phyloP scores from a whole-genome alignment of 2,888 invertebrate genomes.

The Cyclophora punctaria region DNA sequence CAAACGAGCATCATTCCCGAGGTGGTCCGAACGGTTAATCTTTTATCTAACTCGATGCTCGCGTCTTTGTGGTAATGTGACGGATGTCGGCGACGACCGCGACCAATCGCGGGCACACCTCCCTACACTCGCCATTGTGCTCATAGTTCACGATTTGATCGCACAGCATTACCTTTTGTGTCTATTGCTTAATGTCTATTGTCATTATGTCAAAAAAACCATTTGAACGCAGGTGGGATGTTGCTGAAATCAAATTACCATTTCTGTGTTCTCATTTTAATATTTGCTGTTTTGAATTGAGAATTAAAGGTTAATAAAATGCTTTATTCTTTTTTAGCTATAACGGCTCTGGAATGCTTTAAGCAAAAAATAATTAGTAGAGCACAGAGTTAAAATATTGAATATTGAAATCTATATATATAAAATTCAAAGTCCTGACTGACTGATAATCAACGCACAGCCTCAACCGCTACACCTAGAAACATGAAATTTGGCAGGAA shows the following conservation, averaged over 20 bases:
- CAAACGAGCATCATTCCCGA: conserved; percentile 35
- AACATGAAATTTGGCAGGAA: too few relatives aligned
- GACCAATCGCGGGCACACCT: conserved; percentile 42
- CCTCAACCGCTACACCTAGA: too few relatives aligned
- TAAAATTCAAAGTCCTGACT: too few relatives aligned
- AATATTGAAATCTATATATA: too few relatives aligned
- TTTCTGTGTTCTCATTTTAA: conserved; percentile 1
- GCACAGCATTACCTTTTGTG: conserved; percentile 39
- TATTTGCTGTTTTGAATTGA: too few relatives aligned
- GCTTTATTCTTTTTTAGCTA: too few relatives aligned
- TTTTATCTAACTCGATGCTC: conserved; percentile 35
- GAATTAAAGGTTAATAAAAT: too few relatives aligned
- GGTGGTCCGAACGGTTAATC: conserved; percentile 55
- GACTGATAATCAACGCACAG: too few relatives aligned
- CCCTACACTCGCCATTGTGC: conserved; percentile 26
- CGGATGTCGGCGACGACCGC: conserved; percentile 31
- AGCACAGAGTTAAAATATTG: too few relatives aligned
- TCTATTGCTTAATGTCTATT: conserved; percentile 41
- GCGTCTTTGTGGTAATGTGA: conserved; percentile 43
- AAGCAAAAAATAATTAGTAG: too few relatives aligned
- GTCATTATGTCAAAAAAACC: conserved; percentile 30
- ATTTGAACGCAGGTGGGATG: conserved; percentile 17
- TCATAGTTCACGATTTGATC: conserved; percentile 28
- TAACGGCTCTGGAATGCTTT: too few relatives aligned
- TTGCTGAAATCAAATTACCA: conserved; percentile 19